phyloP scores from a whole-genome alignment of 2,113 vertebrate species.

The Elephas maximus region DNA sequence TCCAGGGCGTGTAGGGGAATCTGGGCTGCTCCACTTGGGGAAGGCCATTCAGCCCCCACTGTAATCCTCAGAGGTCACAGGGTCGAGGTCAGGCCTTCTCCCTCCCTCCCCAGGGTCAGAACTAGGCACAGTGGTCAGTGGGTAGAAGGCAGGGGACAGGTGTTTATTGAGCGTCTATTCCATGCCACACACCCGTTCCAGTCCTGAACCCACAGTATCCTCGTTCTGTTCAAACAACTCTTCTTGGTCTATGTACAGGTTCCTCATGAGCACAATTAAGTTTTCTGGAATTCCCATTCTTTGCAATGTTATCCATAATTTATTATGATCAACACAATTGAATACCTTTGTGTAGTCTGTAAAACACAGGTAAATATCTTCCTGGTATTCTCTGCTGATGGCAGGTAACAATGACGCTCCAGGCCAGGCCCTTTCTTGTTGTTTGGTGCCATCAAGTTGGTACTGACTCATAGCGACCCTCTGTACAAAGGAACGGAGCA shows the following conservation, averaged over 20 bases:
- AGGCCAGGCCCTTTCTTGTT: not conserved
- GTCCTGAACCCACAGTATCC: not conserved
- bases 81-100: not conserved
- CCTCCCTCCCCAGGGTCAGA: not conserved
- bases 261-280: not conserved
- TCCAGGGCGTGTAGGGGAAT: not conserved
- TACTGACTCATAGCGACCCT: too few relatives aligned
- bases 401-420: too few relatives aligned
- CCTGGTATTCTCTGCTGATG: not conserved
- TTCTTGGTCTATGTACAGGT: not conserved
- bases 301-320: not conserved
- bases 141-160: not conserved
- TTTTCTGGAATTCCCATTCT: not conserved
- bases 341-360: not conserved
- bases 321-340: not conserved
- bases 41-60: not conserved
- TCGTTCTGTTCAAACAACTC: not conserved
- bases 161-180: fast-evolving
- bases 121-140: too few relatives aligned
- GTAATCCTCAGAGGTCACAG: fast-evolving
- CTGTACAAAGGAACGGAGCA: too few relatives aligned
- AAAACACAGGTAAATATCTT: not conserved
- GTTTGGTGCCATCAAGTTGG: too few relatives aligned
- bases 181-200: not conserved
- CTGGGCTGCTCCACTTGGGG: not conserved